Evolutionary conservation across 2,888 invertebrate genomes (phyloP), one percentile per base, ranked within the genome.

Genomic region (Lacanobia oleracea): DNA sequence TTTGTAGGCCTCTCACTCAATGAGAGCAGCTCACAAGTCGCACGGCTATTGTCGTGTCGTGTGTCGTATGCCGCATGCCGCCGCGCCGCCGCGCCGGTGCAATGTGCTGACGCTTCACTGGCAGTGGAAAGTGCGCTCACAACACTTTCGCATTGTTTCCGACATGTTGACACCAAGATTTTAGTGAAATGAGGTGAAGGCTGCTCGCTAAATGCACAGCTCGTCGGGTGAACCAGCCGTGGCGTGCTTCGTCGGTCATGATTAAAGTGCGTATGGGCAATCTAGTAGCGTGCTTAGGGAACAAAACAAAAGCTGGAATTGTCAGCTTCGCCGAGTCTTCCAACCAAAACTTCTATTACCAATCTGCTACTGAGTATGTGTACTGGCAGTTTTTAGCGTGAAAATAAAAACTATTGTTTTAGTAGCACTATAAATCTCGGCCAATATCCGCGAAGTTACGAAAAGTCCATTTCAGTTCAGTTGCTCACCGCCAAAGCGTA

Each of bases 1-100:
- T 88, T 84, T 45, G 85, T 78, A 66, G 78, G 80, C 83, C 86
- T 85, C 88, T 87, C 79, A 84, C 88, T 87, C 72, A 83, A 88
- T 67, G 90, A 89, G 90, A 90, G 88, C 89, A 82, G 85, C 85
- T 83, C 81, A 76, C 85, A 43, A 43, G 14, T 43, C 43, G 43
- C 43, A 80, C 82, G 80, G 71, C 77, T 81, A 86, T 87, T 89
- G 89, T 89, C 70, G 75, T 67, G 79, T 7, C 48, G 65, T 27
- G 48, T 66, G 83, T 61, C 67, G 66, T 68, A 54, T 51, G 78
- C 40, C n/a, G n/a, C n/a, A n/a, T n/a, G n/a, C n/a, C n/a, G n/a
- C n/a, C n/a, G n/a, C n/a, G n/a, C n/a, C n/a, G n/a, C n/a, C n/a
- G n/a, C n/a, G n/a, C n/a, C 72, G 18, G 53, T 65, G 72, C 70